A percentile compares a stretch with the other conserved stretches of the same genome.
Evolutionary conservation across 2,113 vertebrate species (phyloP).

Genomic region (Mastomys coucha): DNA sequence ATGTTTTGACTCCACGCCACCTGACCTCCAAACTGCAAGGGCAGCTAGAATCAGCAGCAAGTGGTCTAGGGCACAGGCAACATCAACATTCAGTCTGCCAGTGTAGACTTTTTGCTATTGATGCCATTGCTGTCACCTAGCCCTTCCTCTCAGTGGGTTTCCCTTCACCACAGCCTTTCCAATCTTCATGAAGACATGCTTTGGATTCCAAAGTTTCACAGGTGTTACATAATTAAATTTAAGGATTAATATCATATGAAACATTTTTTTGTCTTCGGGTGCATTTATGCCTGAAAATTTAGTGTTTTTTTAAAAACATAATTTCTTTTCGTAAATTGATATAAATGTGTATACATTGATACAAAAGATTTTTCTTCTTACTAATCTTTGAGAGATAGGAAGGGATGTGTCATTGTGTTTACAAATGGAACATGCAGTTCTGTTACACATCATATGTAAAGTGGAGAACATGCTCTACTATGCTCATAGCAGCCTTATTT

Average conservation of each 20-base stretch:
- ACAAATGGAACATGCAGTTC: background rate
- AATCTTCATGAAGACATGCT: background rate
- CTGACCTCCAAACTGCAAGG: too few relatives aligned
- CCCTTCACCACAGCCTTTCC: background rate
- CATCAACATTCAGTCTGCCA: background rate
- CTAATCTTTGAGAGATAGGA: background rate
- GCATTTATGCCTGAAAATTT: background rate
- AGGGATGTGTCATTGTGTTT: background rate
- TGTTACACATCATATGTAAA: background rate
- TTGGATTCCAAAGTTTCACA: background rate
- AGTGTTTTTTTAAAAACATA: constrained; percentile 4
- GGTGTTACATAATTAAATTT: background rate
- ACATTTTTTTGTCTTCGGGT: background rate
- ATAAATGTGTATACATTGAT: background rate
- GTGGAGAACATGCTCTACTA: too few relatives aligned
- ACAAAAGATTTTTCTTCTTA: background rate
- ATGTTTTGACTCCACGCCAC: too few relatives aligned
- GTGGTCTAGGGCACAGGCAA: too few relatives aligned
- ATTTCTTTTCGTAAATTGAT: background rate
- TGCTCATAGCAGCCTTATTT: too few relatives aligned
- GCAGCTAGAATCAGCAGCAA: too few relatives aligned
- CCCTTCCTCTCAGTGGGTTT: background rate
- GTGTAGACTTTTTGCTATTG: background rate
- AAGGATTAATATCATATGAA: background rate
- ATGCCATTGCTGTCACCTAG: background rate